Evolutionary conservation across 2,888 invertebrate genomes (phyloP), one percentile per base, ranked within the genome.

Genomic region (Catocala sponsa): DNA sequence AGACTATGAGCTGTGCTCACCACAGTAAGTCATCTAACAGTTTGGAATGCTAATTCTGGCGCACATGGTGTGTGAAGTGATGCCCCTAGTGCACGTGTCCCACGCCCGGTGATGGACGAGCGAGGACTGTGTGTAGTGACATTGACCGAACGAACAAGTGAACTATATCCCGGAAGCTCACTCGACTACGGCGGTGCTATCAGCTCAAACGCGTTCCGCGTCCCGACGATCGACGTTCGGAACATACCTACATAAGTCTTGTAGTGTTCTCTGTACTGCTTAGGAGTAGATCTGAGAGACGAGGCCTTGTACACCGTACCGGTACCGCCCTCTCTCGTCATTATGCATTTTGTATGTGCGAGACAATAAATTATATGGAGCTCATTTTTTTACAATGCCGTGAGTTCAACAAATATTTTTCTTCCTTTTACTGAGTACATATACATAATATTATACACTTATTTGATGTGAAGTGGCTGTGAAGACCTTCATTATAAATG

Each of bases 1-100:
- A 86, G 87, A 92, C 93, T 63, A 72, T 92, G 94, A 92, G 94
- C 91, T 66, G 69, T 55, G 90, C 94, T 92, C 93, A 92, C 93
- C 93, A 90, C 93, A 92, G 93, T 86, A 65, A 65, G 67, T 75
- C 66, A 79, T 77, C 91, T 91, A 91, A 92, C 91, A 78, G 88
- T 89, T 87, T 91, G 89, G 88, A 90, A 88, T 91, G 91, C 92
- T 92, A 89, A 91, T 84, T 83, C 87, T 81, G 25, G 84, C 83
- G 84, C 86, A 86, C 87, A 80, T 75, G 75, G 90, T 86, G 89
- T 88, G 92, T 89, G 90, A 85, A 88, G 90, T 90, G 90, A 84
- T 62, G 69, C 67, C 77, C 78, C 74, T 70, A 80, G 83, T 79
- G 86, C 82, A 81, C 84, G 79, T 58, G 77, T 12, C 77, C 79